A percentile compares a stretch with the other conserved stretches of the same genome.
These are phyloP conservation scores for Protobothrops mucrosquamatus DNA, from an alignment of 2,113 vertebrate species.

Conservation along the genomic window DNA sequence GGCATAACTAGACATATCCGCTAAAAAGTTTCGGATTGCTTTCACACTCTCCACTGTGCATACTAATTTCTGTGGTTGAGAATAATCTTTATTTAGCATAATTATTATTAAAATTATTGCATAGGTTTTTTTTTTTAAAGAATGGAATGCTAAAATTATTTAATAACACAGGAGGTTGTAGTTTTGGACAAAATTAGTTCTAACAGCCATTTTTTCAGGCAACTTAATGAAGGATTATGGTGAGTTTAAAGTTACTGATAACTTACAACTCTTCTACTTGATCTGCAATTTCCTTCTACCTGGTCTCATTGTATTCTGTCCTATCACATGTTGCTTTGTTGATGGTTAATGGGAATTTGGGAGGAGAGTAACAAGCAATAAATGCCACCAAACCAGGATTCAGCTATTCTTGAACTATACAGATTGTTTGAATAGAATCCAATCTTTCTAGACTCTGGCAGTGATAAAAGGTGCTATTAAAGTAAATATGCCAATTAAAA, in stretches of 20 bases:
- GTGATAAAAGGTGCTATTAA: neutral
- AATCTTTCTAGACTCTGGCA: neutral
- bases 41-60: neutral
- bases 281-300: neutral
- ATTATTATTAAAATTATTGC: neutral
- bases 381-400: neutral
- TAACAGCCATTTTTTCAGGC: neutral
- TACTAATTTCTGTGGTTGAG: neutral
- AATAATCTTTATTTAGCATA: neutral
- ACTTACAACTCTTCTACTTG: neutral
- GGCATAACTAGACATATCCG: neutral
- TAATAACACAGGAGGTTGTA: neutral
- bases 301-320: neutral
- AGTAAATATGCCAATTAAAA: neutral
- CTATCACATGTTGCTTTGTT: neutral
- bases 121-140: neutral
- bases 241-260: neutral
- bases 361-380: neutral
- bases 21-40: neutral
- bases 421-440: neutral
- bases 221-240: neutral
- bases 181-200: neutral
- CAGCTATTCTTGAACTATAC: neutral
- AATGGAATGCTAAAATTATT: neutral
- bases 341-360: neutral